phyloP scores from a whole-genome alignment of 2,797 vertebrate species.

The Adelosebastes latens region DNA sequence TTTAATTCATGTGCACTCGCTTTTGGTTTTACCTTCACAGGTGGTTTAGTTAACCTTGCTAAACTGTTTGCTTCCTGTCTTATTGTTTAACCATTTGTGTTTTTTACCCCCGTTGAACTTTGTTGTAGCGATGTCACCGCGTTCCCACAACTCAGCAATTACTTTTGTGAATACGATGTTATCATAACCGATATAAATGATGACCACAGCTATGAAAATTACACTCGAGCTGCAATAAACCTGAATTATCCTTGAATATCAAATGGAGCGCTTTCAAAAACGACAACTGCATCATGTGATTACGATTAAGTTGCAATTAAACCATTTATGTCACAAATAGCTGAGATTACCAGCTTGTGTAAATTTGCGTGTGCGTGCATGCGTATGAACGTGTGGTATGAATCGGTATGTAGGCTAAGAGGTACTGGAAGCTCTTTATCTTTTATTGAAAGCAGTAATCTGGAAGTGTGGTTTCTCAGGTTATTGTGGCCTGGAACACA shows the following conservation, averaged over 20 bases:
- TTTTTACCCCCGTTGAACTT: neutral
- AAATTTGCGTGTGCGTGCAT: constrained; percentile 31
- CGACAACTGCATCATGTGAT: constrained; percentile 26
- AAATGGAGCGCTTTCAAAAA: constrained; percentile 18
- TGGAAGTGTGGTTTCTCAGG: constrained; percentile 59
- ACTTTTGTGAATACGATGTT: neutral
- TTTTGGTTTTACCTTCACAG: neutral
- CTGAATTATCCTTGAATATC: constrained; percentile 16
- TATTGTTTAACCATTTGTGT: neutral
- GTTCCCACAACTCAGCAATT: neutral
- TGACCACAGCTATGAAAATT: constrained; percentile 8
- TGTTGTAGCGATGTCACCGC: neutral
- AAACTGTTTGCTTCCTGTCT: neutral
- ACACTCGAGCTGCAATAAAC: constrained; percentile 27
- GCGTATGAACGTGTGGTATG: constrained; percentile 20
- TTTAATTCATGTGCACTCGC: neutral
- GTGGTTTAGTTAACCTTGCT: neutral
- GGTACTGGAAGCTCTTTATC: constrained; percentile 49
- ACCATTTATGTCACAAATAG: constrained; percentile 36
- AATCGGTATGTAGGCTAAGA: constrained; percentile 25
- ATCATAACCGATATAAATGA: neutral
- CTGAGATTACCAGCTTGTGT: constrained; percentile 43
- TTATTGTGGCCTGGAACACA: constrained; percentile 63
- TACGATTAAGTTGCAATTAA: constrained; percentile 38
- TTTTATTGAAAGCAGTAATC: constrained; percentile 63